phyloP scores from a whole-genome alignment of 2,888 invertebrate genomes.

The Agelastica alni region DNA sequence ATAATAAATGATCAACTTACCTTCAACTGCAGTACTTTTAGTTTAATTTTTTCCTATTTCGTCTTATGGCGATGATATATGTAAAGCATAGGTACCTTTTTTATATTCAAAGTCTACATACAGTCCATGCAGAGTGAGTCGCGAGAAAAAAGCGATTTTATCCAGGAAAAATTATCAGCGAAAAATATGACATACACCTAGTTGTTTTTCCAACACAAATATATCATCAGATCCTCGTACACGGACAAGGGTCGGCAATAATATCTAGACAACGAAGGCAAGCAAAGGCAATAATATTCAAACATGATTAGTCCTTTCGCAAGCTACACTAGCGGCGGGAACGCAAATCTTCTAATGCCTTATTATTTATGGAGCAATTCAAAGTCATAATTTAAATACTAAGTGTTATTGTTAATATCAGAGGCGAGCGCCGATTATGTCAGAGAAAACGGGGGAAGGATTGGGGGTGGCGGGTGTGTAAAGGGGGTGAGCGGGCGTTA shows the following conservation, averaged over 20 bases:
- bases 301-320: slow-evolving; percentile 53
- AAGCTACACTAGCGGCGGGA: slow-evolving; percentile 36
- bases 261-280: slow-evolving; percentile 39
- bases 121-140: too few relatives aligned
- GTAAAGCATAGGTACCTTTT: too few relatives aligned
- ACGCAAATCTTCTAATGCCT: slow-evolving; percentile 58
- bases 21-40: too few relatives aligned
- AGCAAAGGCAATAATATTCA: slow-evolving; percentile 50
- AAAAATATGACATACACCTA: too few relatives aligned
- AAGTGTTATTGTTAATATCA: slow-evolving; percentile 59
- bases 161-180: too few relatives aligned
- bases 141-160: too few relatives aligned
- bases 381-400: slow-evolving; percentile 59
- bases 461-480: slow-evolving; percentile 27
- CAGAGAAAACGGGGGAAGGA: slow-evolving; percentile 39
- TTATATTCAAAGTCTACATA: too few relatives aligned
- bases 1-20: too few relatives aligned
- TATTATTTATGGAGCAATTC: slow-evolving; percentile 58
- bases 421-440: slow-evolving; percentile 54
- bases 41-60: too few relatives aligned
- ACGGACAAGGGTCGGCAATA: slow-evolving; percentile 22
- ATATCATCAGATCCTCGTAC: not conserved
- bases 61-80: too few relatives aligned
- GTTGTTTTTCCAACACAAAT: too few relatives aligned
- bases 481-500: slow-evolving; percentile 35